Percentiles rank a stretch among this genome's conserved stretches.
Evolutionary conservation across 2,797 vertebrate species (phyloP).

Genomic region (Sebastes goodei): DNA sequence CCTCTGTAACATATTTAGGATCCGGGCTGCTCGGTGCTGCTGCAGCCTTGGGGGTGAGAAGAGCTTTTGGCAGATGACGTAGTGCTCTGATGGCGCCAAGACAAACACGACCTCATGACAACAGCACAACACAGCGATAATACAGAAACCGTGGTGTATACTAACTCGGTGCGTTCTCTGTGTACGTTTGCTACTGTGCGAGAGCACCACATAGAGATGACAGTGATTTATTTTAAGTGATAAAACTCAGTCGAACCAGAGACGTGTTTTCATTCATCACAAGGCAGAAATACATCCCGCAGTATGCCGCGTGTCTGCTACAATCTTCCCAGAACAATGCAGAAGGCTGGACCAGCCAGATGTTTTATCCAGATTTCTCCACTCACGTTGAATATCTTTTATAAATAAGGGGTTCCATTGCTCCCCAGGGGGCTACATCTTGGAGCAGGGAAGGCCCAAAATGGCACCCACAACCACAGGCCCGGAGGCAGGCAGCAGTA

Average conservation of each 20-base stretch:
- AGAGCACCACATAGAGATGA: not conserved
- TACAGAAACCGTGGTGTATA: slow-evolving; percentile 2
- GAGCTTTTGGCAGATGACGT: slow-evolving; percentile 37
- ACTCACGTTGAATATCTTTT: slow-evolving; percentile 52
- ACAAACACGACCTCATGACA: slow-evolving; percentile 56
- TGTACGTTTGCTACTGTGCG: slow-evolving; percentile 41
- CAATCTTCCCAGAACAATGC: slow-evolving; percentile 27
- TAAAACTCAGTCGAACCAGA: slow-evolving; percentile 7
- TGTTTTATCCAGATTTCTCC: slow-evolving; percentile 26
- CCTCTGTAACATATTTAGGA: slow-evolving; percentile 28
- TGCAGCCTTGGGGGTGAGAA: slow-evolving; percentile 45
- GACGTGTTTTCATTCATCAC: not conserved
- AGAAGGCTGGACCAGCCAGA: slow-evolving; percentile 2
- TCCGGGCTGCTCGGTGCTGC: slow-evolving; percentile 3
- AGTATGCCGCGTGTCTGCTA: not conserved
- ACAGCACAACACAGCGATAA: slow-evolving; percentile 56
- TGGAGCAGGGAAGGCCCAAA: slow-evolving; percentile 67
- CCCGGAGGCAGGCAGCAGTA: slow-evolving; percentile 54
- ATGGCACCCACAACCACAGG: slow-evolving; percentile 78
- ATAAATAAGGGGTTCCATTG: slow-evolving; percentile 61
- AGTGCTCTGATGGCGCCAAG: slow-evolving; percentile 23
- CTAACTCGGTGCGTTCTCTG: not conserved
- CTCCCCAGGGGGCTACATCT: slow-evolving; percentile 60
- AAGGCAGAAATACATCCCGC: not conserved
- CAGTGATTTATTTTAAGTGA: slow-evolving; percentile 27